phyloP scores from a whole-genome alignment of 1,140 invertebrate genomes.

The Andrena cerasifolii region DNA sequence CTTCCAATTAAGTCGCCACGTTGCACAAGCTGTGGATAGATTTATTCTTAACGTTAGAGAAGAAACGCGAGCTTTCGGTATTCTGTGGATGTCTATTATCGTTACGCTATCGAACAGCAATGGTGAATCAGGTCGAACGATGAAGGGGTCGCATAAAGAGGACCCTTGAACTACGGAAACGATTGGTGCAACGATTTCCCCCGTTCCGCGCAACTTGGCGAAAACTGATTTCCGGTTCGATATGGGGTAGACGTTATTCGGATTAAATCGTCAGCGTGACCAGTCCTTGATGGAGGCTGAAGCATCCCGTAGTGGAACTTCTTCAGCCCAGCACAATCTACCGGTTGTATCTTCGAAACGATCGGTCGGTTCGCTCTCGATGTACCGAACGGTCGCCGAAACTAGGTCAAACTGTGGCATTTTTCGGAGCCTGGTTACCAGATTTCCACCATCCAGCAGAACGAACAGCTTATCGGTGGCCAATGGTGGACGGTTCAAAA shows the following conservation, averaged over 20 bases:
- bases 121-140: not conserved
- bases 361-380: constrained; percentile 3
- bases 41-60: too few relatives aligned
- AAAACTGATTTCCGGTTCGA: constrained; percentile 49
- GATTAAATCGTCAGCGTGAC: constrained; percentile 47
- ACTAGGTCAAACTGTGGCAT: not conserved
- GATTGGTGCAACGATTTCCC: constrained; percentile 31
- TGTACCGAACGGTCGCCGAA: not conserved
- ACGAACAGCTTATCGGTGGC: not conserved
- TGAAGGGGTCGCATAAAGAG: not conserved
- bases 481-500: not conserved
- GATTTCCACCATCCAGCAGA: not conserved
- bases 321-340: not conserved
- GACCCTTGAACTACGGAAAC: not conserved
- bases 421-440: not conserved
- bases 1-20: too few relatives aligned
- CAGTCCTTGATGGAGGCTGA: not conserved
- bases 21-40: too few relatives aligned
- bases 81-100: not conserved
- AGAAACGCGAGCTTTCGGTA: too few relatives aligned
- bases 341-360: constrained; percentile 5
- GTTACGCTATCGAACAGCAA: not conserved
- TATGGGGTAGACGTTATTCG: constrained; percentile 35
- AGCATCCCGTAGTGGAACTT: not conserved
- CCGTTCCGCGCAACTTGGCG: constrained; percentile 37